Conservation (phyloP, 2,113 vertebrate genomes). For the Mirza zaza region DNA sequence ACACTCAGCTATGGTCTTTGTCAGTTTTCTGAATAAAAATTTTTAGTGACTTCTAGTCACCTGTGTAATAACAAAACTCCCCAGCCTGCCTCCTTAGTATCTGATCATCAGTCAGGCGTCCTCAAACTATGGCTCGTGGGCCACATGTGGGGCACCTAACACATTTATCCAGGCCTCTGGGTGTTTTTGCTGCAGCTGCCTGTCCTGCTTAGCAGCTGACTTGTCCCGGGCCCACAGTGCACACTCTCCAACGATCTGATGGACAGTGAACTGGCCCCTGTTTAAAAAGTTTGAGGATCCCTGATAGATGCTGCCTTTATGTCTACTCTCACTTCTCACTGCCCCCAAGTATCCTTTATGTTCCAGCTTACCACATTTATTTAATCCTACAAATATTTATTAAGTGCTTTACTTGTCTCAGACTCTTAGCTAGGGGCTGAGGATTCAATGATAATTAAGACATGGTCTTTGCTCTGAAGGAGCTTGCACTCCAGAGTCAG, state of each 20-base stretch:
- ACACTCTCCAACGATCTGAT: too few species aligned
- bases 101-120: not conserved
- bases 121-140: too few species aligned
- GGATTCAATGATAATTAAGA: not conserved
- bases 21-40: not conserved
- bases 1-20: not conserved
- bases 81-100: not conserved
- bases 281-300: too few species aligned
- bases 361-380: not conserved
- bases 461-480: not conserved
- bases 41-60: not conserved
- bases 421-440: not conserved
- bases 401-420: conserved; percentile 13
- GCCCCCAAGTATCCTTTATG: not conserved
- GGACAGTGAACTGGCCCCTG: too few species aligned
- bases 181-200: too few species aligned
- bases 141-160: too few species aligned
- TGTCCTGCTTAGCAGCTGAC: too few species aligned
- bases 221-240: too few species aligned
- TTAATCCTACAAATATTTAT: not conserved
- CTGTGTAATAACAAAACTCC: not conserved
- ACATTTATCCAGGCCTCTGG: not conserved
- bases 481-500: not conserved
- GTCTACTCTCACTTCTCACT: not conserved
- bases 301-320: not conserved